phyloP scores from a whole-genome alignment of 2,797 vertebrate species.

The Zalophus californianus region DNA sequence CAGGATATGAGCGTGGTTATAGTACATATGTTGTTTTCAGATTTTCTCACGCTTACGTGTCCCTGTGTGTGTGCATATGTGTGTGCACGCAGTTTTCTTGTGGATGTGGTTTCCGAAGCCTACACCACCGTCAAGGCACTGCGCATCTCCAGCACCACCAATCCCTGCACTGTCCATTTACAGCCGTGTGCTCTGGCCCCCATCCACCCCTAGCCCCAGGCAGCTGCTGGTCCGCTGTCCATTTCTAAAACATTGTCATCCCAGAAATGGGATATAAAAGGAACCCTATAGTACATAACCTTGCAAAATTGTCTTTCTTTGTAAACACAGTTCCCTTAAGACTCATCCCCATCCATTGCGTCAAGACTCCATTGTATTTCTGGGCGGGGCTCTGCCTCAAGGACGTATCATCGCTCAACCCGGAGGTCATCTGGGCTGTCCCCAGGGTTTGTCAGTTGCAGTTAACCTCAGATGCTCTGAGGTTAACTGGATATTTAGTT shows the following conservation, averaged over 20 bases:
- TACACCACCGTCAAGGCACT: not conserved
- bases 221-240: not conserved
- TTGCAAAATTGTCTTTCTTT: not conserved
- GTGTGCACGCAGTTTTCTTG: not conserved
- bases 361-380: too few species aligned
- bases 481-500: too few species aligned
- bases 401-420: fast-evolving
- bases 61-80: too few species aligned
- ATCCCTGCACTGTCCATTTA: not conserved
- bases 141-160: fast-evolving
- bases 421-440: fast-evolving
- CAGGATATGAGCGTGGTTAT: not conserved
- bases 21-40: fast-evolving
- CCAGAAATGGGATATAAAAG: not conserved
- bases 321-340: not conserved
- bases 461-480: not conserved
- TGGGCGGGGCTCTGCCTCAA: fast-evolving
- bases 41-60: not conserved
- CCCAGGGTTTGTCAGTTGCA: fast-evolving
- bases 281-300: not conserved
- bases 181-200: not conserved
- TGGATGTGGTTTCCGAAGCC: not conserved
- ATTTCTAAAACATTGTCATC: not conserved
- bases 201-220: fast-evolving
- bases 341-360: fast-evolving